A percentile compares a stretch with the other conserved stretches of the same genome.
Conservation (phyloP, 2,888 invertebrate genomes). For the Pheosia tremula region DNA sequence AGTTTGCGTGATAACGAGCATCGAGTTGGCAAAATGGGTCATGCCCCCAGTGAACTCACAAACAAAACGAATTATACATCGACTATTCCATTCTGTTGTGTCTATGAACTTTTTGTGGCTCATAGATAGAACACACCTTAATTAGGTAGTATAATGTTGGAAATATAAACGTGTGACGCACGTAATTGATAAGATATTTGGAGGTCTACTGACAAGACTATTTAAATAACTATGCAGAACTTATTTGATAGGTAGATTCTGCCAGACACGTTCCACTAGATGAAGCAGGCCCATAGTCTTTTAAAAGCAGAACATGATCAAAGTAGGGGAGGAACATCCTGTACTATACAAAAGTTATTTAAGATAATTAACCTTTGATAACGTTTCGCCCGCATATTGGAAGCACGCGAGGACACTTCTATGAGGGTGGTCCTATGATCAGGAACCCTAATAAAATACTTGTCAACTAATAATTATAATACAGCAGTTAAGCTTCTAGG, state of each 20-base stretch:
- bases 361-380: not conserved
- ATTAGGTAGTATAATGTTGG: constrained; percentile 1
- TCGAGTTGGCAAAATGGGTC: constrained; percentile 26
- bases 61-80: constrained; percentile 29
- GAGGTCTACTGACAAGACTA: not conserved
- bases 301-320: no score
- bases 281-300: no score
- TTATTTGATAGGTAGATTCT: no score
- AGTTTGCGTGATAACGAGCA: constrained; percentile 32
- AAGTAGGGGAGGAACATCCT: no score
- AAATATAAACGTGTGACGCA: not conserved
- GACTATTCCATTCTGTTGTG: constrained; percentile 19
- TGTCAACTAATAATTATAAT: not conserved
- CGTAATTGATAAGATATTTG: constrained; percentile 1
- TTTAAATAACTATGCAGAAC: not conserved
- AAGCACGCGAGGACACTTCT: not conserved
- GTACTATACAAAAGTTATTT: no score
- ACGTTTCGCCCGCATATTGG: not conserved
- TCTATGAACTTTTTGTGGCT: constrained; percentile 38
- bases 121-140: constrained; percentile 16
- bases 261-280: no score
- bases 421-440: not conserved
- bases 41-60: constrained; percentile 27
- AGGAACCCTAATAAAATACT: not conserved
- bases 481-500: not conserved